Evolutionary conservation across 2,888 invertebrate species (phyloP).

Genomic region (Amblyteles armatorius): DNA sequence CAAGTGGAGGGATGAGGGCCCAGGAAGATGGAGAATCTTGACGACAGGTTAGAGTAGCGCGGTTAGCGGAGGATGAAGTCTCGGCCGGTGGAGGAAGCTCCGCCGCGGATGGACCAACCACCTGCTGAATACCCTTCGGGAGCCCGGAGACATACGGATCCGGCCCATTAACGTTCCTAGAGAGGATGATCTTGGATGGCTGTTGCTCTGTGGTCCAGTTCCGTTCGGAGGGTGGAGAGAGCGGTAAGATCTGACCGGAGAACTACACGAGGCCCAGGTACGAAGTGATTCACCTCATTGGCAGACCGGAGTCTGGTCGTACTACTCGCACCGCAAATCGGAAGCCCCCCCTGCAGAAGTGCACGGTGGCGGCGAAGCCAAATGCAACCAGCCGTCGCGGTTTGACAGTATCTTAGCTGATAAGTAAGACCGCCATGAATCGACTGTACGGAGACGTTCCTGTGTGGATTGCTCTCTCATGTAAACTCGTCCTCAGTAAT

Average conservation of each 20-base stretch:
- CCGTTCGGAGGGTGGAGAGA: not conserved
- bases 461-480: slow-evolving; percentile 37
- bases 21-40: slow-evolving; percentile 26
- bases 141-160: slow-evolving; percentile 30
- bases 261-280: slow-evolving; percentile 2
- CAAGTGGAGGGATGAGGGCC: slow-evolving; percentile 28
- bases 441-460: slow-evolving; percentile 17
- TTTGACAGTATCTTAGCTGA: slow-evolving; percentile 53
- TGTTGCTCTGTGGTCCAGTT: slow-evolving; percentile 29
- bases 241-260: not conserved
- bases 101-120: slow-evolving; percentile 60
- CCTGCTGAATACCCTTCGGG: slow-evolving; percentile 63
- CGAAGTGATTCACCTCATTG: slow-evolving; percentile 37
- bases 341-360: slow-evolving; percentile 6
- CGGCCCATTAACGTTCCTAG: slow-evolving; percentile 52
- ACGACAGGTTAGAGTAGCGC: slow-evolving; percentile 18
- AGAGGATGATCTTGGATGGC: slow-evolving; percentile 32
- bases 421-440: slow-evolving; percentile 25
- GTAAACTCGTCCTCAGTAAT: slow-evolving; percentile 23
- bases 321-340: slow-evolving; percentile 46
- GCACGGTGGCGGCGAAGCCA: slow-evolving; percentile 13
- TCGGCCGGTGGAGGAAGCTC: slow-evolving; percentile 37
- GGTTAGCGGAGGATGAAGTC: slow-evolving; percentile 26
- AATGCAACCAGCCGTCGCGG: slow-evolving; percentile 41
- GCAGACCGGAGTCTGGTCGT: slow-evolving; percentile 27